A percentile compares a stretch with the other conserved stretches of the same genome.
Evolutionary conservation across 2,797 vertebrate species (phyloP).

Genomic region (Sebastes reedi): DNA sequence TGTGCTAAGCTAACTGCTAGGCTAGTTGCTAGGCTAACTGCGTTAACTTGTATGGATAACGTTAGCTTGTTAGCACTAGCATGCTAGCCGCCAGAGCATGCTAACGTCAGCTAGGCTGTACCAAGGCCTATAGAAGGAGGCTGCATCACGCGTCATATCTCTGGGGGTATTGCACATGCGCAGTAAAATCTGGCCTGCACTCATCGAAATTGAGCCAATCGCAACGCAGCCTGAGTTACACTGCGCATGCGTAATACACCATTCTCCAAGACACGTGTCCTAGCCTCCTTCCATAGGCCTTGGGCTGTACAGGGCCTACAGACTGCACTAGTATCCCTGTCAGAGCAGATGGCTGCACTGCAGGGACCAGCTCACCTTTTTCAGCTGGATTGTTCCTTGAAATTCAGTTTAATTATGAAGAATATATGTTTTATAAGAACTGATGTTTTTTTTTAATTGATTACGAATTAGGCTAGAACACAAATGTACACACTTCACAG

Average conservation of each 20-base stretch:
- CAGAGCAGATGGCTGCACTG: not conserved
- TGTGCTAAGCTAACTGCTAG: slow-evolving; percentile 43
- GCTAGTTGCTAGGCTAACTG: not conserved
- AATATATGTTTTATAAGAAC: not conserved
- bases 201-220: too few species aligned
- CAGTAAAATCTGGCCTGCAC: too few species aligned
- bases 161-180: too few species aligned
- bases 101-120: slow-evolving; percentile 15
- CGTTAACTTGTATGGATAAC: not conserved
- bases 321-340: not conserved
- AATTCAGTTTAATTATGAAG: not conserved
- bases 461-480: not conserved
- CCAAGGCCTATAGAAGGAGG: not conserved
- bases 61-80: not conserved
- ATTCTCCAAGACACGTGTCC: too few species aligned
- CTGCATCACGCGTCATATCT: too few species aligned
- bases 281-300: too few species aligned
- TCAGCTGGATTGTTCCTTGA: rapidly evolving
- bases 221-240: too few species aligned
- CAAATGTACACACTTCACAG: too few species aligned
- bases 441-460: too few species aligned
- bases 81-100: not conserved
- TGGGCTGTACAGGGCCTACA: not conserved
- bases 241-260: too few species aligned
- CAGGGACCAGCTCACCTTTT: not conserved